Conservation (phyloP, 2,113 vertebrate species). For the Odontesthes bonariensis region DNA sequence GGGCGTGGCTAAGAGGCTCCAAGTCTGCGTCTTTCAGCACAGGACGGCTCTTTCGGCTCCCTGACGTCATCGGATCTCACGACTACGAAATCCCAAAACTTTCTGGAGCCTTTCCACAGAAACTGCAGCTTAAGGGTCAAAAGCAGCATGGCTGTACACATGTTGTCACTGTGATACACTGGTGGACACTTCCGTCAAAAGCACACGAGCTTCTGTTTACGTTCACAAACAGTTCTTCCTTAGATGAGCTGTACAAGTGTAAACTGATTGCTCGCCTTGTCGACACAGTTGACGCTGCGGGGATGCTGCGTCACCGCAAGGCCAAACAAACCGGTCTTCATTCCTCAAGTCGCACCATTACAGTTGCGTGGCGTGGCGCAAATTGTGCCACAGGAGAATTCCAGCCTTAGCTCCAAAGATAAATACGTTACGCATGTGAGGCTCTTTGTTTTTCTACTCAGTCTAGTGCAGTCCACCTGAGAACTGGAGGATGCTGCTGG, state of each 20-base stretch:
- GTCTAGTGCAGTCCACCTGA: conserved; percentile 12
- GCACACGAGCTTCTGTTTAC: background rate
- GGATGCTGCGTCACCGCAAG: conserved; percentile 35
- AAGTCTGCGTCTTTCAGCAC: background rate
- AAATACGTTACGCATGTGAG: conserved; percentile 22
- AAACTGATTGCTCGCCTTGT: conserved; percentile 10
- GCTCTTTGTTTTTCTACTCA: conserved; percentile 23
- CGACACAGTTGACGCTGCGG: conserved; percentile 3
- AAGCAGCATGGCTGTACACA: background rate
- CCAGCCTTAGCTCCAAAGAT: conserved; percentile 28
- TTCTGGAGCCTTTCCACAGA: background rate
- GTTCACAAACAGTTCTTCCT: background rate
- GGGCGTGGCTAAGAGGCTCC: conserved; percentile 30
- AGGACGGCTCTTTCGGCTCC: background rate
- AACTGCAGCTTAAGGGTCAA: background rate
- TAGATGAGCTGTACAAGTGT: background rate
- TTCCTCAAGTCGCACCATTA: conserved; percentile 67
- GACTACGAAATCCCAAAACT: background rate
- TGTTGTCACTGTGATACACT: background rate
- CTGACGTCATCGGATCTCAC: background rate
- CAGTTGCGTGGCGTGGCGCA: conserved; percentile 30
- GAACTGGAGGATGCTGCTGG: conserved; percentile 48
- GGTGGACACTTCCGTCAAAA: background rate
- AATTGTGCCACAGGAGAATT: conserved; percentile 9
- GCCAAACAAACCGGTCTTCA: conserved; percentile 73